These are phyloP conservation scores for Entosphenus tridentatus DNA, from an alignment of 2,113 vertebrate species.

Conservation along the genomic window DNA sequence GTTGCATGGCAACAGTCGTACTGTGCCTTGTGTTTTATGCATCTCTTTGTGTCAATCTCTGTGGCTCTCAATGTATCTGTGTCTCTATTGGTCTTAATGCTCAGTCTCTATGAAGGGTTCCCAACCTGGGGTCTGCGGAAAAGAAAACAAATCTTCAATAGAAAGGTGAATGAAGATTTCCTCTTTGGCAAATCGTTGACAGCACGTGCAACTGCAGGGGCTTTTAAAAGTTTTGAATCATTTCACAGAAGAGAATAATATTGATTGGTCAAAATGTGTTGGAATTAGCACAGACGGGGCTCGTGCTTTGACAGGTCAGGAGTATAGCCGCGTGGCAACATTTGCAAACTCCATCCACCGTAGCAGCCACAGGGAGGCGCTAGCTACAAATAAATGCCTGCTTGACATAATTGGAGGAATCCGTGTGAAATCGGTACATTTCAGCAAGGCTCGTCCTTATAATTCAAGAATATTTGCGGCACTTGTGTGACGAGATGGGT, in stretches of 20 bases:
- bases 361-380: slow-evolving; percentile 8
- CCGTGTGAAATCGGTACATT: slow-evolving; percentile 7
- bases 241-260: background rate
- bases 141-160: background rate
- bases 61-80: too few relatives aligned
- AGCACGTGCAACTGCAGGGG: background rate
- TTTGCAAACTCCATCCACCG: slow-evolving; percentile 3
- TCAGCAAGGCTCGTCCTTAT: slow-evolving; percentile 6
- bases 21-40: too few relatives aligned
- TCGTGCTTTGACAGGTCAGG: background rate
- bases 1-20: too few relatives aligned
- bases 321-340: background rate
- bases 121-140: too few relatives aligned
- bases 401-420: slow-evolving; percentile 9
- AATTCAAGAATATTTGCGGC: slow-evolving; percentile 9
- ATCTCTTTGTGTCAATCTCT: too few relatives aligned
- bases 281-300: background rate
- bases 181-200: background rate
- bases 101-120: too few relatives aligned
- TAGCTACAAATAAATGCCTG: slow-evolving; percentile 6
- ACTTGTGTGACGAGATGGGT: slow-evolving; percentile 9
- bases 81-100: too few relatives aligned
- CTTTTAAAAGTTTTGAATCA: background rate
- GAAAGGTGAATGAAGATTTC: background rate
- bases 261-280: background rate